These are phyloP conservation scores for Tenebrio molitor DNA, from an alignment of 1,140 invertebrate genomes.

Conservation along the genomic window DNA sequence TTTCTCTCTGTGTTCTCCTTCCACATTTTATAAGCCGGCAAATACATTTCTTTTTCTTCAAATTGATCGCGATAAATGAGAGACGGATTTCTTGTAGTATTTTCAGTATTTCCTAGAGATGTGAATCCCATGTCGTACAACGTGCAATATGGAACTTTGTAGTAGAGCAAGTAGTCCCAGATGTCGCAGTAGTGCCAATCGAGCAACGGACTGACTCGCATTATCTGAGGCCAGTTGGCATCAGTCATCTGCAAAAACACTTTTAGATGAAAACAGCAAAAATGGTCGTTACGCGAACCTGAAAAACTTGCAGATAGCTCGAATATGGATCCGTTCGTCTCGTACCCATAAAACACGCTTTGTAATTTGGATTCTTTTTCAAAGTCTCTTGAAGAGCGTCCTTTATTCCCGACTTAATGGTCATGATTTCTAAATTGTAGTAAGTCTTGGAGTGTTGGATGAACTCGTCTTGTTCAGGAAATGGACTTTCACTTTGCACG, in stretches of 20 bases:
- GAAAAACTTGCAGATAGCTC: slow-evolving; percentile 75
- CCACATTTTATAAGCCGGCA: slow-evolving; percentile 84
- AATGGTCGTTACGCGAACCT: no score
- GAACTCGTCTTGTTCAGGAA: slow-evolving; percentile 90
- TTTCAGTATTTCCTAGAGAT: slow-evolving; percentile 84
- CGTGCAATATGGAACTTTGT: slow-evolving; percentile 88
- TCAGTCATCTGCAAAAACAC: slow-evolving; percentile 81
- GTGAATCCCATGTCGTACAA: slow-evolving; percentile 93
- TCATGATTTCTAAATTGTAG: slow-evolving; percentile 82
- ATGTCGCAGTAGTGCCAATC: slow-evolving; percentile 92
- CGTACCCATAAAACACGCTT: slow-evolving; percentile 91
- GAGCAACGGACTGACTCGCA: slow-evolving; percentile 89
- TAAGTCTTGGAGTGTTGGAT: slow-evolving; percentile 77
- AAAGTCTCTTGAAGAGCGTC: slow-evolving; percentile 75
- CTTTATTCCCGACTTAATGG: slow-evolving; percentile 81
- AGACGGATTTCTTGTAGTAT: slow-evolving; percentile 85
- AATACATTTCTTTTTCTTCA: slow-evolving; percentile 71
- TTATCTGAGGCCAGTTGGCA: slow-evolving; percentile 86
- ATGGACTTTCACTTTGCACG: slow-evolving; percentile 81
- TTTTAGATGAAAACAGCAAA: slow-evolving; percentile 16
- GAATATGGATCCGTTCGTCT: slow-evolving; percentile 87
- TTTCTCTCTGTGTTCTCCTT: slow-evolving; percentile 80
- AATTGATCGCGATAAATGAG: slow-evolving; percentile 70
- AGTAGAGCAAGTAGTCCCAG: slow-evolving; percentile 86
- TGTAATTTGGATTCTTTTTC: slow-evolving; percentile 75